Evolutionary conservation across 2,113 vertebrate species (phyloP).

Genomic region (Myotis lucifugus): DNA sequence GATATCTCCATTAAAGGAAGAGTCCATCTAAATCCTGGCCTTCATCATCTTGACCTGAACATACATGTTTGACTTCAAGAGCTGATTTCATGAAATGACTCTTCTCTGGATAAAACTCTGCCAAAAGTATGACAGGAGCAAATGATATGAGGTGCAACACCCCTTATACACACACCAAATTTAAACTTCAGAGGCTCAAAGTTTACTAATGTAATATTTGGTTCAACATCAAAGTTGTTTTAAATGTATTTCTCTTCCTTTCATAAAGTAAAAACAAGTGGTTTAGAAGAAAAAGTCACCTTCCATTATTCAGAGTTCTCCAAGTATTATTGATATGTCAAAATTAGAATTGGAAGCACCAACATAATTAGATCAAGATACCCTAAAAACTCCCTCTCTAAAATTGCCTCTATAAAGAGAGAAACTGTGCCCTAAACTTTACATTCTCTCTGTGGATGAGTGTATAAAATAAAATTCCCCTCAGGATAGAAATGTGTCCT

Average conservation of each 20-base stretch:
- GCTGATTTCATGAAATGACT: neutral
- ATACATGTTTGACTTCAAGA: neutral
- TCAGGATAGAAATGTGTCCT: neutral
- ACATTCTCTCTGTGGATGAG: neutral
- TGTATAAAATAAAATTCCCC: neutral
- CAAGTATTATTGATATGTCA: neutral
- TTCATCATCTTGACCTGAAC: neutral
- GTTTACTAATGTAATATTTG: neutral
- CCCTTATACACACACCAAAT: neutral
- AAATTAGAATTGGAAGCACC: neutral
- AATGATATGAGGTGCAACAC: neutral
- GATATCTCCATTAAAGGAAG: neutral
- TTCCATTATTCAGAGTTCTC: neutral
- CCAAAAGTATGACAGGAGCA: neutral
- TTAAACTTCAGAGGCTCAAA: neutral
- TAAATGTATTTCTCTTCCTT: neutral
- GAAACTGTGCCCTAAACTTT: neutral
- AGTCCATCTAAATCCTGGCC: neutral
- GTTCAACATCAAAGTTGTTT: neutral
- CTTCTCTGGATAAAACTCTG: neutral
- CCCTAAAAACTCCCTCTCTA: neutral
- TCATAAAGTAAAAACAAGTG: neutral
- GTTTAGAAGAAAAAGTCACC: neutral
- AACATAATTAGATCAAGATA: neutral
- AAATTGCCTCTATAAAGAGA: neutral